Percentiles rank a stretch among this genome's conserved stretches.
Evolutionary conservation across 2,113 vertebrate genomes (phyloP).

Genomic region (Pelecanoides urinatrix): DNA sequence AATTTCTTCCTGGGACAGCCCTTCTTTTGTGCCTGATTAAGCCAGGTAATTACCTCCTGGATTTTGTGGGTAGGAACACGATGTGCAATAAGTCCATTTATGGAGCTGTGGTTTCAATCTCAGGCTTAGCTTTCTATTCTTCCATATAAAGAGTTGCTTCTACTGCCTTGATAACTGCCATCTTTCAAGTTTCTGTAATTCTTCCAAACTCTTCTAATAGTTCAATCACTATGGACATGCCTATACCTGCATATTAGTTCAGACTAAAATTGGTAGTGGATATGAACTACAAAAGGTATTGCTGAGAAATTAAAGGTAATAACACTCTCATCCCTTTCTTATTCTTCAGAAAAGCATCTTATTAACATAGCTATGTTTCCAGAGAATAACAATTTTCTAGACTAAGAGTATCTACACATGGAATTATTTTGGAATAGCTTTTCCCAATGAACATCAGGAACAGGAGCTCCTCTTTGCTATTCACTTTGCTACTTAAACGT

Average conservation of each 20-base stretch:
- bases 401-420: background rate
- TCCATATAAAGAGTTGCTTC: background rate
- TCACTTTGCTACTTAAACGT: background rate
- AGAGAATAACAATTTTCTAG: background rate
- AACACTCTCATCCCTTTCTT: background rate
- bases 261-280: background rate
- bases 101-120: conserved; percentile 19
- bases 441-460: background rate
- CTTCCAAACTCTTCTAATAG: background rate
- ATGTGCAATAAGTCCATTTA: background rate
- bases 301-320: background rate
- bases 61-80: background rate
- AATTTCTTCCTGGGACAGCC: conserved; percentile 33
- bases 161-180: background rate
- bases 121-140: background rate
- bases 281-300: background rate
- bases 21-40: conserved; percentile 29
- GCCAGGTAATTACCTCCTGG: conserved; percentile 36
- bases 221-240: background rate
- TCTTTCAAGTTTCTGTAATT: background rate
- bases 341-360: background rate
- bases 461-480: background rate
- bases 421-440: background rate
- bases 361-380: background rate
- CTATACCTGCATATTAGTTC: background rate